Conservation (phyloP, 2,888 invertebrate genomes). For the Lordiphosa andalusiaca region DNA sequence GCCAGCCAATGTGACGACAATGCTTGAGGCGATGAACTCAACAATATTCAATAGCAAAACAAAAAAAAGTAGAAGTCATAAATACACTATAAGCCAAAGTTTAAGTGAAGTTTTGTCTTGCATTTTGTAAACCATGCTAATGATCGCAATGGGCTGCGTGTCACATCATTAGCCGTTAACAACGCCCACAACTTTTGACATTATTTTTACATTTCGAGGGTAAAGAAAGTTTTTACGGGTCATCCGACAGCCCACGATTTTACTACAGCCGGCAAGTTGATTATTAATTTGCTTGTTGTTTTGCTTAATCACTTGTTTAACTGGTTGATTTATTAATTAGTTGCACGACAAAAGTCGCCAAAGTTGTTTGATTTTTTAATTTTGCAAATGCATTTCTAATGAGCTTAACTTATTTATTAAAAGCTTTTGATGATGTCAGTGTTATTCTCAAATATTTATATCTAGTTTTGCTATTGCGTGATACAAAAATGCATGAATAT, state of each 20-base stretch:
- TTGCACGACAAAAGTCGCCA: constrained; percentile 32
- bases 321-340: constrained; percentile 59
- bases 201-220: background rate
- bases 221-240: constrained; percentile 12
- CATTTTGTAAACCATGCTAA: constrained; percentile 27
- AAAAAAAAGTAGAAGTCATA: background rate
- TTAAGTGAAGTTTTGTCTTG: constrained; percentile 32
- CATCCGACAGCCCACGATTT: constrained; percentile 10
- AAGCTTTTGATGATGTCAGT: constrained; percentile 58
- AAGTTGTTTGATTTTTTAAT: constrained; percentile 15
- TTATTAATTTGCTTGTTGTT: constrained; percentile 39
- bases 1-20: constrained; percentile 12
- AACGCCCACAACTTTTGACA: constrained; percentile 31
- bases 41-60: constrained; percentile 10
- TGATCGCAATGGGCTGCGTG: constrained; percentile 28
- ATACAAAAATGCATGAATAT: constrained; percentile 35
- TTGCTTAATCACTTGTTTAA: constrained; percentile 26
- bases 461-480: constrained; percentile 32
- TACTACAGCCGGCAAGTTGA: constrained; percentile 18
- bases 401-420: constrained; percentile 35
- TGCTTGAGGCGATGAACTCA: constrained; percentile 23
- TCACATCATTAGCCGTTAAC: constrained; percentile 38
- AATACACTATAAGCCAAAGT: constrained; percentile 2
- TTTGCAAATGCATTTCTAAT: constrained; percentile 68
- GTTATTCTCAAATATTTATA: constrained; percentile 16